Evolutionary conservation across 2,888 invertebrate genomes (phyloP).

Genomic region (Bhutanitis thaidina): DNA sequence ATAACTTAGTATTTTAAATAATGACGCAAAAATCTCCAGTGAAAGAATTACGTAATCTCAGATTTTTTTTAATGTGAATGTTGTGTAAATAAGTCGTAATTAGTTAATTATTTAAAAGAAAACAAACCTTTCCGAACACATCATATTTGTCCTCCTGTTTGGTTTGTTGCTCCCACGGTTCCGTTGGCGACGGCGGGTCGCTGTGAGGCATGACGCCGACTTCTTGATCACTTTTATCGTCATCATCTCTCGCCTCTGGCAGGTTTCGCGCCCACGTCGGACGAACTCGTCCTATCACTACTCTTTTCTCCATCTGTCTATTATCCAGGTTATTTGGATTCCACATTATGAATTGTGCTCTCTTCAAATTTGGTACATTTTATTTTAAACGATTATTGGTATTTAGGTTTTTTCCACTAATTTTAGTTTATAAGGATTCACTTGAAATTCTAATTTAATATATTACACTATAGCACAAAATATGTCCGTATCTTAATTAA

Average conservation of each 20-base stretch:
- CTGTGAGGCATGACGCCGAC: conserved; percentile 65
- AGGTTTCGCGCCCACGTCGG: conserved; percentile 78
- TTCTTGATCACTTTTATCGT: conserved; percentile 60
- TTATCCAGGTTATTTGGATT: conserved; percentile 68
- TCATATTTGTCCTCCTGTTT: conserved; percentile 77
- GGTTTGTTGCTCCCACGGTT: conserved; percentile 57
- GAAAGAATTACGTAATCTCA: too few species aligned
- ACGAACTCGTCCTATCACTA: conserved; percentile 78
- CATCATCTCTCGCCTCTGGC: conserved; percentile 66
- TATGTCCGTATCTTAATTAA: too few species aligned
- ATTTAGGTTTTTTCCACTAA: too few species aligned
- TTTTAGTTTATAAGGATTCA: too few species aligned
- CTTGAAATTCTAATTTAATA: too few species aligned
- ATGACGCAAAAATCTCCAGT: too few species aligned
- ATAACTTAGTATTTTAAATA: too few species aligned
- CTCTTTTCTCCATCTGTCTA: conserved; percentile 80
- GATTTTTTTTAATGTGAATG: too few species aligned
- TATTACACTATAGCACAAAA: too few species aligned
- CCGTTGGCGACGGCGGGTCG: conserved; percentile 67
- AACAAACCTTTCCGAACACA: conserved; percentile 78
- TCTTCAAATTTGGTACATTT: conserved; percentile 6
- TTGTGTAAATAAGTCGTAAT: too few species aligned
- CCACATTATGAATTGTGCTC: conserved; percentile 50
- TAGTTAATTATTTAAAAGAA: background rate
- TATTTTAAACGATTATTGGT: background rate